These are phyloP conservation scores for Ciconia nigra DNA, from an alignment of 2,797 vertebrate species.

Conservation along the genomic window DNA sequence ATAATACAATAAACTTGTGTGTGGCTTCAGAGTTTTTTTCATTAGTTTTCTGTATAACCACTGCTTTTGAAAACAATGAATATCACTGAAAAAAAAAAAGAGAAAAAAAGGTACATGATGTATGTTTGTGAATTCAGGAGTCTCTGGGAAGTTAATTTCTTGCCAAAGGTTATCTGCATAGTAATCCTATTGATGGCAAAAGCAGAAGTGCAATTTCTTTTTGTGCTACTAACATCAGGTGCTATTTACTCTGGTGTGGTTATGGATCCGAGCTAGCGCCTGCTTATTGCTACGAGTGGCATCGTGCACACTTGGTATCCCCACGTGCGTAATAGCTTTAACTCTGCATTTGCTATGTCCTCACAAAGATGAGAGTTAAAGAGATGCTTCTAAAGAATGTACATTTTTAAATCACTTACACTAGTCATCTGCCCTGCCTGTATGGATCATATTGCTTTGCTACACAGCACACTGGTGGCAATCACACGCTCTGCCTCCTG, in stretches of 20 bases:
- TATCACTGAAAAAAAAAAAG: background rate
- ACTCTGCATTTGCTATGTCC: background rate
- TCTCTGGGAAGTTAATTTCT: background rate
- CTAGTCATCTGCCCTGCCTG: background rate
- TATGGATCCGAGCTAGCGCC: background rate
- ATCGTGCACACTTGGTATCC: background rate
- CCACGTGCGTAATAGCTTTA: background rate
- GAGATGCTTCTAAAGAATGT: background rate
- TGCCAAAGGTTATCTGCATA: background rate
- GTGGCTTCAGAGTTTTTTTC: background rate
- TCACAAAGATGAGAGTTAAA: background rate
- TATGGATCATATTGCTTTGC: background rate
- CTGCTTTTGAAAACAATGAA: background rate
- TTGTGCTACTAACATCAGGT: background rate
- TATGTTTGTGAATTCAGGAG: background rate
- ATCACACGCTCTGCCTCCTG: background rate
- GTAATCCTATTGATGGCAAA: background rate
- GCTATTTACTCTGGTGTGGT: background rate
- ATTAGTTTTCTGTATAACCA: background rate
- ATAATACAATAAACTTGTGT: background rate
- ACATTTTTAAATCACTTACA: background rate
- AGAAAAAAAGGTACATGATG: background rate
- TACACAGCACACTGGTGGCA: background rate
- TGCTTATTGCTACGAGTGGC: background rate
- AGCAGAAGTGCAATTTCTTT: background rate